Percentiles rank a stretch among this genome's conserved stretches.
Evolutionary conservation across 2,888 invertebrate species (phyloP).

Genomic region (Lacanobia oleracea): DNA sequence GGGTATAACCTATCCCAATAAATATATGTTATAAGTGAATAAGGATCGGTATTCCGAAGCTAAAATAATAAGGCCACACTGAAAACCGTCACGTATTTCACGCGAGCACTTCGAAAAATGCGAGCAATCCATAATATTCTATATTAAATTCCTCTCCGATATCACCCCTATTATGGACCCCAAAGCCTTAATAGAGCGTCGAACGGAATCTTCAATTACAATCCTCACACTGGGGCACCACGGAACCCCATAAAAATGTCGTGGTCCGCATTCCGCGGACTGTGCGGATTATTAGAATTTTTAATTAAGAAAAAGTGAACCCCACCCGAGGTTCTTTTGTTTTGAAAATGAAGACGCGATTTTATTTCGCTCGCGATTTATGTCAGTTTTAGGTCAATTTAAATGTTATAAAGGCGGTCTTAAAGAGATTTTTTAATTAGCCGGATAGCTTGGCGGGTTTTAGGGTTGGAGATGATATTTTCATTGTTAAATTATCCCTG

Average conservation of each 20-base stretch:
- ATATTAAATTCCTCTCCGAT: slow-evolving; percentile 61
- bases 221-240: slow-evolving; percentile 32
- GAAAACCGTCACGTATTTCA: slow-evolving; percentile 18
- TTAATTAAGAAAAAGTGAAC: slow-evolving; percentile 72
- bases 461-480: slow-evolving; percentile 37
- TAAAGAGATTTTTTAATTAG: slow-evolving; percentile 67
- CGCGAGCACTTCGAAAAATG: slow-evolving; percentile 47
- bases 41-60: not conserved
- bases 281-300: slow-evolving; percentile 64
- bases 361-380: slow-evolving; percentile 65
- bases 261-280: slow-evolving; percentile 52
- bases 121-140: slow-evolving; percentile 46
- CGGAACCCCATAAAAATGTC: slow-evolving; percentile 59
- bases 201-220: slow-evolving; percentile 63
- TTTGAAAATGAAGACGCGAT: slow-evolving; percentile 65
- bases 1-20: no score
- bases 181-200: slow-evolving; percentile 55
- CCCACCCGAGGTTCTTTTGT: slow-evolving; percentile 53
- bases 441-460: slow-evolving; percentile 42
- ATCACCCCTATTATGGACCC: slow-evolving; percentile 59
- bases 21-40: not conserved
- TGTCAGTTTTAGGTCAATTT: slow-evolving; percentile 67
- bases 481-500: slow-evolving; percentile 53
- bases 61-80: not conserved
- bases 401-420: slow-evolving; percentile 55